Base-by-base conservation (phyloP, 2,113 vertebrate species). In the Phyllopteryx taeniolatus region DNA sequence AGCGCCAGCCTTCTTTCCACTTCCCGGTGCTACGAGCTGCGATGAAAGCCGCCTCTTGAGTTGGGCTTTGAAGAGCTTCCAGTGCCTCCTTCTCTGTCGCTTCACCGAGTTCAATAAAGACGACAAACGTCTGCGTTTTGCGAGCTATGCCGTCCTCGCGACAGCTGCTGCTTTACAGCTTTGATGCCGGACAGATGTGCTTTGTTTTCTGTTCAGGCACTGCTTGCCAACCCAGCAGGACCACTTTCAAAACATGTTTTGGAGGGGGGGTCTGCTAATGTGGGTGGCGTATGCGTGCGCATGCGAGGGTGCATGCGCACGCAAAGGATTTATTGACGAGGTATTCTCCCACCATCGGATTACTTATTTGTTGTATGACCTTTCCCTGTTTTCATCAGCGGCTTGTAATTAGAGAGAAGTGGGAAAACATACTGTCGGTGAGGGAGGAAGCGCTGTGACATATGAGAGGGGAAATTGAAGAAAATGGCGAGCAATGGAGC, bases 371-470 rank as follows among this genome's bases (percentile, higher is more conserved):
- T 69, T 22, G 69, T 61, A 66, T 76, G 46, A 53, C 59, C 66
- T 59, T 69, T 70, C 63, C 71, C 49, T 9, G n/a, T 66, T 79
- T 71, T 73, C 68, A 76, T 76, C 47, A 68, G 19, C 49, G 72
- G 57, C 66, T 73, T 47, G 13, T 66, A 47, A 66, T 66, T 44
- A 14, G 42, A 4, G 54, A 66, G 76, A 72, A 79, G 75, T 73
- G 77, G 79, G 68, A 75, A 80, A 84, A 80, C 78, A 87, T 81
- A 76, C 61, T 10, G 20, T 22, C 20, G 1, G 20, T 51, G 62
- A 31, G 77, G 68, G 77, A 85, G 79, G 82, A 89, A 84, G 79
- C 78, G 79, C 74, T 70, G 81, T 76, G 71, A 64, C 74, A 79
- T 74, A 83, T 80, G 73, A 80, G 77, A 86, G 75, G 68, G 69